Percentiles rank a stretch among this genome's conserved stretches.
These are phyloP conservation scores for Gandaritis pyraliata DNA, from an alignment of 2,888 invertebrate species.

Conservation along the genomic window DNA sequence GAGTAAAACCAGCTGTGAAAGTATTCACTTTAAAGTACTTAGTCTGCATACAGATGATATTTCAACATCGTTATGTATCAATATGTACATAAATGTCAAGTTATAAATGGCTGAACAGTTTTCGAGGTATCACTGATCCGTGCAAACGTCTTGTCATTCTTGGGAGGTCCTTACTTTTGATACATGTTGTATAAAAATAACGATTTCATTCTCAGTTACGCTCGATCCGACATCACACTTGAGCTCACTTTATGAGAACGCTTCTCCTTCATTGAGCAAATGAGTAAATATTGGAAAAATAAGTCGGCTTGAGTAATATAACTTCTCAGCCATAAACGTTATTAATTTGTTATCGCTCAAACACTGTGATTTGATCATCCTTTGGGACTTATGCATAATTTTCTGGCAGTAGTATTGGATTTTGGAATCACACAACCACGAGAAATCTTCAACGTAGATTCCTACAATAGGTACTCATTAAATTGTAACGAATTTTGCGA, in stretches of 20 bases:
- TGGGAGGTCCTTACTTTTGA: slow-evolving; percentile 47
- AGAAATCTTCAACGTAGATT: slow-evolving; percentile 6
- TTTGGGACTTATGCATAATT: slow-evolving; percentile 16
- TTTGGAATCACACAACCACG: slow-evolving; percentile 13
- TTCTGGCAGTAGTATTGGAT: slow-evolving; percentile 11
- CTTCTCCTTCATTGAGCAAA: slow-evolving; percentile 45
- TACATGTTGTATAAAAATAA: slow-evolving; percentile 71
- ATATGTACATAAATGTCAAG: slow-evolving; percentile 80
- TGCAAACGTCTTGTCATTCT: slow-evolving; percentile 47
- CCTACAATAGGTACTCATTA: neutral
- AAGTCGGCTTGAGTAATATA: slow-evolving; percentile 16
- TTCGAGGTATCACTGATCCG: slow-evolving; percentile 56
- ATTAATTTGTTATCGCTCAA: slow-evolving; percentile 5
- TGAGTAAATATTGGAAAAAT: slow-evolving; percentile 31
- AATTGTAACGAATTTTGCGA: neutral
- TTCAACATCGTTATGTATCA: slow-evolving; percentile 74
- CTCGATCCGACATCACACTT: slow-evolving; percentile 52
- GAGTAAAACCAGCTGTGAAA: slow-evolving; percentile 71
- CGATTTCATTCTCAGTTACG: slow-evolving; percentile 52
- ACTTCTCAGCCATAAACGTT: neutral
- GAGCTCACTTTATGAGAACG: slow-evolving; percentile 45
- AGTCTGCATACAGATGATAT: slow-evolving; percentile 68
- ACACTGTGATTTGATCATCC: neutral
- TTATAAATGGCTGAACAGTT: slow-evolving; percentile 50
- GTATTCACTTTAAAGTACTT: slow-evolving; percentile 56